Base-by-base conservation (phyloP, 2,888 invertebrate genomes). In the Drosophila robusta region DNA sequence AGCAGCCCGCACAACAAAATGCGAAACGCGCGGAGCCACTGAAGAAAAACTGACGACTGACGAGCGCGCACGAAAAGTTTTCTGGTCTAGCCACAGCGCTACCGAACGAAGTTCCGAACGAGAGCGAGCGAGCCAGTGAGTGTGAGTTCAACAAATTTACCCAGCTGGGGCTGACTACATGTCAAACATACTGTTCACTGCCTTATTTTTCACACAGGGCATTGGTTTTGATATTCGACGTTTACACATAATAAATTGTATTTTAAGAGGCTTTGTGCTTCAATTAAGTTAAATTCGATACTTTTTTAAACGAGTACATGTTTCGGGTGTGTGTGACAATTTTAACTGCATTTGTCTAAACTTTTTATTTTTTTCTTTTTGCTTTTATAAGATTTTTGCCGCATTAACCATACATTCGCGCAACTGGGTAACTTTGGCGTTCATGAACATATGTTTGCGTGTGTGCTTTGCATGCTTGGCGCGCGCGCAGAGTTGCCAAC, bases 21-120 rank as follows among this genome's bases (percentile, higher is more conserved):
- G 75, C 75, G 85, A 81, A 80, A 90, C 89, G 84, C 89, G 89
- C 90, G 90, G 87, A 89, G 90, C 90, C 79, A 84, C 86, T 86
- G 83, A 83, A 87, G 82, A 83, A 87, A 87, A 83, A 79, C 86
- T 83, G 88, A 89, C 80, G 87, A 86, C 89, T 86, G 87, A 82
- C 80, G 68, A 66, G 65, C 77, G 70, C 67, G 51, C 70, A 72
- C 85, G 75, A 73, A 87, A 78, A 78, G 66, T 82, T 77, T 80
- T 80, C 71, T 78, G 56, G 61, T 65, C 75, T 68, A 77, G 78
- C 62, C 66, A 46, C 56, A 50, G 51, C 51, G 55, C 60, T 39
- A 69, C 36, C 62, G 81, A 80, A 80, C 86, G 80, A 83, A 75
- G 79, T 69, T 66, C 75, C 69, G 46, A 67, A 45, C 69, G 56